A percentile compares a stretch with the other conserved stretches of the same genome.
phyloP scores from a whole-genome alignment of 1,140 invertebrate genomes.

The Tyrophagus putrescentiae region DNA sequence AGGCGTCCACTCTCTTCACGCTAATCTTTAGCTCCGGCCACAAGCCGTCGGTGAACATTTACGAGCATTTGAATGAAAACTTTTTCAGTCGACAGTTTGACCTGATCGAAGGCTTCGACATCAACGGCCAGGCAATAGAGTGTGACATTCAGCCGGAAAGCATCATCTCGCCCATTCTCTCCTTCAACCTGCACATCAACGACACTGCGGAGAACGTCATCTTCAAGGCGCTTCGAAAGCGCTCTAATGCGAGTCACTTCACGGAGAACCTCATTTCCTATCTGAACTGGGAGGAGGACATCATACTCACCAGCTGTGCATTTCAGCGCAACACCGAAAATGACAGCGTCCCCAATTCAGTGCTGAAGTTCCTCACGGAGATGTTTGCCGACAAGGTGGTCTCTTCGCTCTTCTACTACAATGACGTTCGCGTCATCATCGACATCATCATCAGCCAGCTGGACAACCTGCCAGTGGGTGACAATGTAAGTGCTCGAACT shows the following conservation, averaged over 20 bases:
- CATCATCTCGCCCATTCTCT: slow-evolving; percentile 41
- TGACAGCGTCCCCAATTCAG: slow-evolving; percentile 57
- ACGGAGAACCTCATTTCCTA: slow-evolving; percentile 72
- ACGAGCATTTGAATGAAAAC: slow-evolving; percentile 49
- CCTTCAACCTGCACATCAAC: slow-evolving; percentile 71
- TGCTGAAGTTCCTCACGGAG: slow-evolving; percentile 71
- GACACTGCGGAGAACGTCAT: slow-evolving; percentile 51
- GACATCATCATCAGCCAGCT: slow-evolving; percentile 77
- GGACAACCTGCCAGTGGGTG: slow-evolving; percentile 68
- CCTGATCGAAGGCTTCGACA: slow-evolving; percentile 49
- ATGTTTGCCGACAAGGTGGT: slow-evolving; percentile 58
- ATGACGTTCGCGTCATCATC: slow-evolving; percentile 76
- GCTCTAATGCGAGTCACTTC: slow-evolving; percentile 59
- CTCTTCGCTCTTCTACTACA: slow-evolving; percentile 73
- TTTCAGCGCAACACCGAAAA: slow-evolving; percentile 30
- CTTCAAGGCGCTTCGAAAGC: slow-evolving; percentile 51
- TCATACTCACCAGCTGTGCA: slow-evolving; percentile 9
- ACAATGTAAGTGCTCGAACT: slow-evolving; percentile 45
- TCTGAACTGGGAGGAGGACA: slow-evolving; percentile 59
- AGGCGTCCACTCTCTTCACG: slow-evolving; percentile 59
- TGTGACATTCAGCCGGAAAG: slow-evolving; percentile 19
- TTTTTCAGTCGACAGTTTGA: slow-evolving; percentile 64
- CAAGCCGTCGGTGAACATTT: slow-evolving; percentile 33
- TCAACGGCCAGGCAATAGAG: slow-evolving; percentile 23
- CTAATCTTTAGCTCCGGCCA: slow-evolving; percentile 76